A percentile compares a stretch with the other conserved stretches of the same genome.
phyloP scores from a whole-genome alignment of 2,888 invertebrate genomes.

The Drosophila neoperkinsi region DNA sequence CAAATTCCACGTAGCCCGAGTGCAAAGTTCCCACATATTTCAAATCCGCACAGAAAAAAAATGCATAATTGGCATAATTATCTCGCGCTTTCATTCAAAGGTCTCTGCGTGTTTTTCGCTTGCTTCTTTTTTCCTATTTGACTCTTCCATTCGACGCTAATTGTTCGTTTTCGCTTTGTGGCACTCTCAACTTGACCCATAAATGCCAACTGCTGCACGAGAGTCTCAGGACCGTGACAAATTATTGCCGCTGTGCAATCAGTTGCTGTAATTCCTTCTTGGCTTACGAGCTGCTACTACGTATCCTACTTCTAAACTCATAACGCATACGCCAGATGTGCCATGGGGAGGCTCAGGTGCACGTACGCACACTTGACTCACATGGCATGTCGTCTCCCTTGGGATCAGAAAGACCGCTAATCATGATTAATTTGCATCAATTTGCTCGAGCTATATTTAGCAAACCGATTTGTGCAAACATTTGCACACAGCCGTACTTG shows the following conservation, averaged over 20 bases:
- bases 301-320: constrained; percentile 33
- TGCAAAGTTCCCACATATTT: constrained; percentile 70
- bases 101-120: constrained; percentile 10
- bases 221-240: constrained; percentile 47
- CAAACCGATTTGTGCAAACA: constrained; percentile 37
- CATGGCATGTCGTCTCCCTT: constrained; percentile 25
- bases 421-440: constrained; percentile 80
- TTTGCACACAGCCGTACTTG: constrained; percentile 3
- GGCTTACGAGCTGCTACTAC: constrained; percentile 11
- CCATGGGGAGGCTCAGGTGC: background rate
- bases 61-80: constrained; percentile 76
- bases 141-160: constrained; percentile 55
- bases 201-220: constrained; percentile 34
- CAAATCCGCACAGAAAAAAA: constrained; percentile 20
- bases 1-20: constrained; percentile 56
- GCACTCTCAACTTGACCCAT: constrained; percentile 65
- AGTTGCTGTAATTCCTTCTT: constrained; percentile 46
- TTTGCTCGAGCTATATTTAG: constrained; percentile 69
- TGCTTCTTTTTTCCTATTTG: constrained; percentile 23
- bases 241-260: constrained; percentile 47
- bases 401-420: constrained; percentile 50
- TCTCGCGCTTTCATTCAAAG: constrained; percentile 53
- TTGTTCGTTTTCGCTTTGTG: constrained; percentile 46
- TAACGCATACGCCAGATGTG: constrained; percentile 60
- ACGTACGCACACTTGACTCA: constrained; percentile 20